These are phyloP conservation scores for Autographa pulchrina DNA, from an alignment of 2,888 invertebrate species.

Conservation along the genomic window DNA sequence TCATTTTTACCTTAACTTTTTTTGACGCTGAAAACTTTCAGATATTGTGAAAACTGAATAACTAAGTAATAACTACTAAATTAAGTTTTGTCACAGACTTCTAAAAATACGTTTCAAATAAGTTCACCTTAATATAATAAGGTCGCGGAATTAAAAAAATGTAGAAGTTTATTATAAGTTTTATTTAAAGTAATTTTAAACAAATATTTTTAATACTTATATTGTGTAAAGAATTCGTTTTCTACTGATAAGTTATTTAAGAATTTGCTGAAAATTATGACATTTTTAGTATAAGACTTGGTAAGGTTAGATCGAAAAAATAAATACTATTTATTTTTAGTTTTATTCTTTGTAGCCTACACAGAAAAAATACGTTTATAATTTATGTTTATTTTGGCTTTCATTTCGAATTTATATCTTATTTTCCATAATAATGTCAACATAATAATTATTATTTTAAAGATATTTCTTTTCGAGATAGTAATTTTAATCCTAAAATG, in stretches of 20 bases:
- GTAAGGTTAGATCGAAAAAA: not conserved
- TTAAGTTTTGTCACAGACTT: constrained; percentile 2
- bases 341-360: no score
- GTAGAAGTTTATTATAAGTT: not conserved
- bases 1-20: not conserved
- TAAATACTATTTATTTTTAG: no score
- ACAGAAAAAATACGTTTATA: no score
- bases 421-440: no score
- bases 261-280: not conserved
- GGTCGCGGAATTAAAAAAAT: not conserved
- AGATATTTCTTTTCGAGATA: no score
- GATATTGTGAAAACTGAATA: not conserved
- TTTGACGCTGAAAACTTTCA: not conserved
- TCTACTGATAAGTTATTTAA: not conserved
- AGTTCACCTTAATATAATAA: not conserved
- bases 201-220: not conserved
- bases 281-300: not conserved
- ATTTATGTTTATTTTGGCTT: not conserved
- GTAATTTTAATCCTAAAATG: not conserved
- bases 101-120: not conserved
- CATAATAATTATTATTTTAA: no score
- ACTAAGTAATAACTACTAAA: no score
- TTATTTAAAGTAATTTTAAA: not conserved
- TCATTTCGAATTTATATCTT: not conserved
- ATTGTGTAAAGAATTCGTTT: not conserved